Conservation (phyloP, 2,113 vertebrate species). For the Merops nubicus region DNA sequence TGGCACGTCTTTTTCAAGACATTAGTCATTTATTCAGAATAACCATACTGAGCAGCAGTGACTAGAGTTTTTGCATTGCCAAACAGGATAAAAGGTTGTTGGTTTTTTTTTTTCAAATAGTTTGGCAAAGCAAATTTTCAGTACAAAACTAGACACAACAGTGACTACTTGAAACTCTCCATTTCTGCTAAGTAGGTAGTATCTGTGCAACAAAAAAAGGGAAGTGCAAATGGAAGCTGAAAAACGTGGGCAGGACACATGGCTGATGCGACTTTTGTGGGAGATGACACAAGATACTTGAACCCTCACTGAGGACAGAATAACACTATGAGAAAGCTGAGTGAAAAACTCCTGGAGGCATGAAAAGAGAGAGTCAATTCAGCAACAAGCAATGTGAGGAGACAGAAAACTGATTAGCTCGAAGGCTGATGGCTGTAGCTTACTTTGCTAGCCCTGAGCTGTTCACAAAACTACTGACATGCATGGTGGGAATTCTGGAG, state of each 20-base stretch:
- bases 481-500: background rate
- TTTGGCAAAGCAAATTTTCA: background rate
- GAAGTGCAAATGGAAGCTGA: background rate
- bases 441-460: background rate
- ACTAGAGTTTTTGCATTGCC: background rate
- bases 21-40: background rate
- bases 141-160: background rate
- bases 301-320: background rate
- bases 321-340: background rate
- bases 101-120: fast-evolving
- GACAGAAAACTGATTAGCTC: background rate
- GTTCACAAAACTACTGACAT: background rate
- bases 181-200: background rate
- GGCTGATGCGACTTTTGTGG: background rate
- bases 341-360: background rate
- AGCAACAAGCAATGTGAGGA: background rate
- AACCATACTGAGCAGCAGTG: background rate
- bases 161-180: background rate
- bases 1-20: background rate
- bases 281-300: background rate
- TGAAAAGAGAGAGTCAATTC: background rate
- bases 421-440: background rate
- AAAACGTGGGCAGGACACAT: background rate
- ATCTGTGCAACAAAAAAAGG: background rate
- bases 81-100: background rate